Conservation (phyloP, 2,113 vertebrate species). For the Noctilio leporinus region DNA sequence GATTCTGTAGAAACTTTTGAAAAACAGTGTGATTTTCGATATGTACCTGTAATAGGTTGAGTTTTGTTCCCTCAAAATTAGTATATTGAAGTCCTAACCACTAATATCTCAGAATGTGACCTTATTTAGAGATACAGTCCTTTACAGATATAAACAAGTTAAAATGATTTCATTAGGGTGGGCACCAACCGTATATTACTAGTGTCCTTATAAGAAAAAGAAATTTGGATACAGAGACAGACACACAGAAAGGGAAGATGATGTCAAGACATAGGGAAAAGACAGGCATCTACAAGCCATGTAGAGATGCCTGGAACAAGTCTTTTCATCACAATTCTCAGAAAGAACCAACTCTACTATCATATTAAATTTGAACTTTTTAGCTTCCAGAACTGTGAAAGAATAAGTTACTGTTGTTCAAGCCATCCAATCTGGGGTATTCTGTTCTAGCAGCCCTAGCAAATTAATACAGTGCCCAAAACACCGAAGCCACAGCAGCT, state of each 20-base stretch:
- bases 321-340: neutral
- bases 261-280: neutral
- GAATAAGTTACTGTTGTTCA: neutral
- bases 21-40: neutral
- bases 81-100: neutral
- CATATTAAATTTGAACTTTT: slow-evolving; percentile 8
- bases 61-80: neutral
- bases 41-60: neutral
- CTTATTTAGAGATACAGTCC: neutral
- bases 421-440: neutral
- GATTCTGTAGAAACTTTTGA: neutral
- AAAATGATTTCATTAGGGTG: neutral
- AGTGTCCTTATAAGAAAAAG: neutral
- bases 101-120: neutral
- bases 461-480: neutral
- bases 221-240: neutral
- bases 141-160: neutral
- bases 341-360: neutral
- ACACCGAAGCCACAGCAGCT: neutral
- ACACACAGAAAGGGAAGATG: neutral
- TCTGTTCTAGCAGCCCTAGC: neutral
- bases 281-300: neutral
- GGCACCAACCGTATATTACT: neutral
- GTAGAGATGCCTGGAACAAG: neutral
- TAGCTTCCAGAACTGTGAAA: neutral